Base-by-base conservation (phyloP, 2,888 invertebrate species). In the Chloromyia formosa region DNA sequence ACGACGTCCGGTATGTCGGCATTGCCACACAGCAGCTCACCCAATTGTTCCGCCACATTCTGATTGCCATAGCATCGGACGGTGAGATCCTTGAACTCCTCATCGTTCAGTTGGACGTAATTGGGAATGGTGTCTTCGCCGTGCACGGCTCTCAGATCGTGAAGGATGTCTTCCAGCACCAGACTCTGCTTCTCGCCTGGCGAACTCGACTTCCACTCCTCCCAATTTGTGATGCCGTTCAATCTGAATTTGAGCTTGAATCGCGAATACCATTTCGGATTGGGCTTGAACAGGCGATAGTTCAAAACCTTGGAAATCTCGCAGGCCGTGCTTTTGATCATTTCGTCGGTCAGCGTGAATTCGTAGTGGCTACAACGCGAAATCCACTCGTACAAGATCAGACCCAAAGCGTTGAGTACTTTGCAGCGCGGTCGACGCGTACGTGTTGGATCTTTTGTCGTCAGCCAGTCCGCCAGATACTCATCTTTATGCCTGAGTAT, bases 371-470 rank as follows among this genome's bases (percentile, higher is more conserved):
- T 53, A 14, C 61, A 62, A 12, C 76, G 76, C 49, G 66, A 40
- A 0, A 76, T 18, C 73, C 75, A 76, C 27, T 76, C 76, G 58
- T 56, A 76, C 1, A 76, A 42, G 35, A 76, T 73, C n/a, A 75
- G 42, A 12, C 76, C 76, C 40, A 76, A 45, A 0, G 73, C 40
- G 18, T 75, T 40, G 18, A 76, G 69, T 2, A 45, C 58, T n/a
- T 68, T 61, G 12, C 75, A 76, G 5, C 61, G 61, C 10, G 69
- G 68, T 27, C 76, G 35, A 35, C 76, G 27, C 23, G 73, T 62
- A 7, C 74, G 71, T 10, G 69, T 53, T 1, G 76, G 76, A 62
- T 76, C 74, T 40, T 61, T 71, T 20, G 75, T 69, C 20, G 75
- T 62, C 12, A 71, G 45, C 76, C 76, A 76, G 18, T 76, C 75